Base-by-base conservation (phyloP, 2,797 vertebrate species). In the Sebastes paucispinis region DNA sequence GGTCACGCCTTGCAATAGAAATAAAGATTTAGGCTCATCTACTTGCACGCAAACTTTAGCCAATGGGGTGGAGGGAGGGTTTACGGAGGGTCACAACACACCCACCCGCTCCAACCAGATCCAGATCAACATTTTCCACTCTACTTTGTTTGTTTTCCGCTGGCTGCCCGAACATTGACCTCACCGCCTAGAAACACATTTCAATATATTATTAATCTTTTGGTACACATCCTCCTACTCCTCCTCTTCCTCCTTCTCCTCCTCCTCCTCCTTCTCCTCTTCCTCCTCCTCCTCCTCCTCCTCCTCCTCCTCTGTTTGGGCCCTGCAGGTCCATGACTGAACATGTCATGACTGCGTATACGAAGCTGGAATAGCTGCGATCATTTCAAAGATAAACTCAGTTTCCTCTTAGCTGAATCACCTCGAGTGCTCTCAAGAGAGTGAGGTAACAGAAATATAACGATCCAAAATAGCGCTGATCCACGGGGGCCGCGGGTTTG, bases 71-170 rank as follows among this genome's bases (percentile, higher is more conserved):
- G 47, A 52, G 47, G 18, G 47, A 52, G 47, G 18, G 47, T 18
- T 16, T 43, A 43, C 3, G 14, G 39, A 9, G 22, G 39, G 13
- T 34, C 13, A 32, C 16, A 58, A 13, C 52, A 13, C 22, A 9
- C 5, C 5, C 36, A n/a, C 43, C 16, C 6, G 14, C 58, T 31
- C 54, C 36, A n/a, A 25, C 25, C 60, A 78, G 39, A 73, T 67
- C 63, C 8, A 22, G 36, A 81, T 83, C 25, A 32, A n/a, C 12
- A 69, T 54, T 60, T 78, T 70, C 68, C n/a, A 29, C 50, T n/a
- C 20, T 58, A 29, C 36, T 65, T 27, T 70, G 52, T 75, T 85
- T 85, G 1, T 63, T 84, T 84, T 78, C 57, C 68, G 43, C 47
- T 31, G 31, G 25, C 27, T 80, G 43, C 43, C 16, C 43, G 3